Base-by-base conservation (phyloP, 1,140 invertebrate genomes). In the Saccostrea cuccullata region DNA sequence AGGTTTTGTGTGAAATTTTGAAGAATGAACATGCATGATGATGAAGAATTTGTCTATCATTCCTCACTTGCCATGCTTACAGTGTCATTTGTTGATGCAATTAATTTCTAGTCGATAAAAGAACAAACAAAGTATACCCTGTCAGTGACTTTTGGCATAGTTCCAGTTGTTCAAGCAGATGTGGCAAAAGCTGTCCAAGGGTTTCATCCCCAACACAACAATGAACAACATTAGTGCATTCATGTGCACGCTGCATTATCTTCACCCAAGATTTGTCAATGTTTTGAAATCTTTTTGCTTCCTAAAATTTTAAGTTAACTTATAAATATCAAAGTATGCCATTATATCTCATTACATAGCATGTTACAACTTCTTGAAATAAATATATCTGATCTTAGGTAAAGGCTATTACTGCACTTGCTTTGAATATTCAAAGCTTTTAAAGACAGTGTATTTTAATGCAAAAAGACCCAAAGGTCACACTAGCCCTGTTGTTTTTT, bases 201-300 rank as follows among this genome's bases (percentile, higher is more conserved):
- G 98, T 96, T 94, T 99, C 98, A 93, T 99, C 98, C 9, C 98
- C 98, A 13, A 99, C 98, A 95, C 98, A 99, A 93, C 98, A 99
- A 12, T 97, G 96, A 1, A 99, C 98, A 11, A 99, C 98, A 77
- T 98, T 98, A 0, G 98, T 97, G 0, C 97, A 98, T 94, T 99
- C 98, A 93, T 98, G 98, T 0, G 98, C 98, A 85, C 98, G 95
- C 93, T 98, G 97, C 98, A 99, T 99, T n/a, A 99, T 98, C 94
- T 99, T 99, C 93, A 98, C 97, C 98, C 98, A 99, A 5, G 98
- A 98, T 93, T 99, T 99, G 94, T 99, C 98, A 89, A 99, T 99
- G 95, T 98, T 98, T n/a, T 97, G 97, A 95, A 99, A 99, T 55
- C 95, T 90, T 87, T 95, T 95, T 3, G 95, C 94, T 92, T 95